Base-by-base conservation (phyloP, 2,888 invertebrate species). In the Theretra japonica region DNA sequence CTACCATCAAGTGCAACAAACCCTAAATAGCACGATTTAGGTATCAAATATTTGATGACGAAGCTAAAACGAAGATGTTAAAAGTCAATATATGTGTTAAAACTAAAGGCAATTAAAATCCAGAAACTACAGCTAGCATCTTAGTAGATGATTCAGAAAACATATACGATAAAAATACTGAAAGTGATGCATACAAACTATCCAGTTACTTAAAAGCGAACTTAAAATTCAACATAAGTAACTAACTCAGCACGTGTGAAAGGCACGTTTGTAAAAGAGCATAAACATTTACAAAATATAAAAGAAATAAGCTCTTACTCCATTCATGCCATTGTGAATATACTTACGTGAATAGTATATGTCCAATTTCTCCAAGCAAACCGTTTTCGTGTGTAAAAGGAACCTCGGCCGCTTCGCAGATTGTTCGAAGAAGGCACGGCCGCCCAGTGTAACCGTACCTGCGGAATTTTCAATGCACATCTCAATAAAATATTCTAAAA, bases 321-420 rank as follows among this genome's bases (percentile, higher is more conserved):
- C 65, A 48, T 72, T 60, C 69, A 50, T 60, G 59, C 72, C 59
- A 60, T 50, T 69, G 68, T 59, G 21, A 30, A 65, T 77, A 79
- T 80, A 94, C 96, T 96, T 92, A 97, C 96, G 96, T 96, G 86
- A 97, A 95, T 83, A 97, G 88, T 79, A 97, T 96, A 90, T 97
- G 96, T 76, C 97, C 92, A 82, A 97, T 94, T 91, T 97, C 96
- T 33, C 96, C 97, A 76, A 97, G 95, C 81, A 97, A 92, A 6
- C 97, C 97, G 80, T 96, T 96, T 80, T 96, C 95, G 83, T 96
- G 95, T 78, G 94, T 95, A 82, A 97, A 95, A 70, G 97, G 96
- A 74, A 95, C 93, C 79, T 96, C 95, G 0, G 97, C 96, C 41
- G 96, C 95, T 86, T 97, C 97, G 85, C 97, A 97, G 85, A 97